Evolutionary conservation across 2,888 invertebrate genomes (phyloP).

Genomic region (Germaria angustata): DNA sequence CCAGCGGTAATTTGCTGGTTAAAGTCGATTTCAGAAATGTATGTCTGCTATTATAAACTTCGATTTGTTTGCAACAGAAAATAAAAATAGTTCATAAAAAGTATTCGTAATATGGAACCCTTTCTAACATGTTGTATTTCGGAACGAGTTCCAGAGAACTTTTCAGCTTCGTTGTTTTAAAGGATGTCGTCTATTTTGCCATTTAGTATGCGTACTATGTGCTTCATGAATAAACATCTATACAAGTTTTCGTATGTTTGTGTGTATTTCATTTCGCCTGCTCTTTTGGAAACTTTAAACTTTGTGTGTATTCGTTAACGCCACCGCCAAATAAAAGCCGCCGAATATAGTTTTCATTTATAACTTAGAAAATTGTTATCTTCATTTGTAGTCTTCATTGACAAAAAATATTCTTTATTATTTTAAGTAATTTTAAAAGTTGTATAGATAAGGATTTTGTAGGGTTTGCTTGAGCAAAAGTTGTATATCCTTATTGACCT

Average conservation of each 20-base stretch:
- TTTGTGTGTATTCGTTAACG: conserved; percentile 58
- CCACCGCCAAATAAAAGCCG: conserved; percentile 20
- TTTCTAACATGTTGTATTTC: neutral
- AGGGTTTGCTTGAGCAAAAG: neutral
- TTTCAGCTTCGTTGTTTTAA: conserved; percentile 39
- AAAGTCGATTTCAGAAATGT: neutral
- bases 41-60: neutral
- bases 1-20: neutral
- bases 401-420: too few species aligned
- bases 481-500: conserved; percentile 38
- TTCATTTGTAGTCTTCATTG: too few species aligned
- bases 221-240: neutral
- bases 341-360: neutral
- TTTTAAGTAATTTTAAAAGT: neutral
- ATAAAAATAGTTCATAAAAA: neutral
- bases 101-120: neutral
- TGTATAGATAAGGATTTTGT: neutral
- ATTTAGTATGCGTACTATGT: conserved; percentile 19
- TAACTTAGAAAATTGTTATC: too few species aligned
- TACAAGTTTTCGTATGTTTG: neutral
- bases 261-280: neutral
- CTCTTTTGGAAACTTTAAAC: conserved; percentile 36
- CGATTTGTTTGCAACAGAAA: neutral
- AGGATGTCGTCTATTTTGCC: conserved; percentile 44
- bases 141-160: conserved; percentile 33